These are phyloP conservation scores for Phaonia tiefii DNA, from an alignment of 2,888 invertebrate genomes.

Conservation along the genomic window DNA sequence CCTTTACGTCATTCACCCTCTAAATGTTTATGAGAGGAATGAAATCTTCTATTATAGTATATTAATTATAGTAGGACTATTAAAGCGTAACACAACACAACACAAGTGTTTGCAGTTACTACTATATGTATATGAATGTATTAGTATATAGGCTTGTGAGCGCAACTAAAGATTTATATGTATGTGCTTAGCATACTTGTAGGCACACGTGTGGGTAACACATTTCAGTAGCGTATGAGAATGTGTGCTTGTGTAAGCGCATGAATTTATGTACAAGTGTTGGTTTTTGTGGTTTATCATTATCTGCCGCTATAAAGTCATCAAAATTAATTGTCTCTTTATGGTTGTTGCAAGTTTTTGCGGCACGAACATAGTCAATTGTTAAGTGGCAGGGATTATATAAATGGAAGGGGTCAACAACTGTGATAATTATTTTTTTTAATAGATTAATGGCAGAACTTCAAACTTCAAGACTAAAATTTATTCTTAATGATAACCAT, in stretches of 20 bases:
- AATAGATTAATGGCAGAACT: too few species aligned
- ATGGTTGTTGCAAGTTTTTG: too few species aligned
- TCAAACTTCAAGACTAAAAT: too few species aligned
- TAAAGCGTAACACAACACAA: constrained; percentile 11
- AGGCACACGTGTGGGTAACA: neutral
- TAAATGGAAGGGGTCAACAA: too few species aligned
- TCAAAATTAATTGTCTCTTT: constrained; percentile 35
- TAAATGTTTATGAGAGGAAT: neutral
- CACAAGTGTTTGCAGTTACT: neutral
- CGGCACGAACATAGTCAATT: too few species aligned
- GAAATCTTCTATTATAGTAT: constrained; percentile 11
- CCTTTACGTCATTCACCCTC: neutral
- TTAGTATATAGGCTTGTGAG: neutral
- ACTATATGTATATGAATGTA: constrained; percentile 25
- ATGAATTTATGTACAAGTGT: constrained; percentile 11
- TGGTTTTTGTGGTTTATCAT: constrained; percentile 38
- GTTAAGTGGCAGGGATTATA: too few species aligned
- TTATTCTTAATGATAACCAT: too few species aligned
- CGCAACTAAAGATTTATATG: too few species aligned
- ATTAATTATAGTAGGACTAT: constrained; percentile 24
- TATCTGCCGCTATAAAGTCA: constrained; percentile 36
- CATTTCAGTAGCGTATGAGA: neutral
- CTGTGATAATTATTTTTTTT: too few species aligned
- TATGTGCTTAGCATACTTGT: neutral
- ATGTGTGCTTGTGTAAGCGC: neutral